phyloP scores from a whole-genome alignment of 2,888 invertebrate genomes.

The Dastarcus helophoroides region DNA sequence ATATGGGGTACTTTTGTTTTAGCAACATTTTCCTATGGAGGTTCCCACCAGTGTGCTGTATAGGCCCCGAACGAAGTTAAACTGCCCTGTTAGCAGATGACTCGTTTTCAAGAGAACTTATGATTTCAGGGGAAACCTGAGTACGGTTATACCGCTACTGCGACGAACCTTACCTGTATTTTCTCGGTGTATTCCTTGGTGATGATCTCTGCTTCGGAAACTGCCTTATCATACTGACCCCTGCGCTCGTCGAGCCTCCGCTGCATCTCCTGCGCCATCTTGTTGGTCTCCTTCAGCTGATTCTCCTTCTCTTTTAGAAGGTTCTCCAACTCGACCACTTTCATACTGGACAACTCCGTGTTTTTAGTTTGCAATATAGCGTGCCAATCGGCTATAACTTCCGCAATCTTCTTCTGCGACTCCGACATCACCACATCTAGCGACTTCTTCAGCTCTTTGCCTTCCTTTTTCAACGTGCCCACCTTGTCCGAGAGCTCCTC shows the following conservation, averaged over 20 bases:
- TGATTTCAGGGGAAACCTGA: too few species aligned
- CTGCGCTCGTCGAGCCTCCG: constrained; percentile 25
- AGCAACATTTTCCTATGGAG: too few species aligned
- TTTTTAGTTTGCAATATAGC: constrained; percentile 19
- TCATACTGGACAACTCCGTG: constrained; percentile 6
- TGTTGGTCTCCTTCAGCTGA: constrained; percentile 20
- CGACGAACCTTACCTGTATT: constrained; percentile 16
- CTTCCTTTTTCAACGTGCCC: constrained; percentile 22
- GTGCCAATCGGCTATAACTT: constrained; percentile 23
- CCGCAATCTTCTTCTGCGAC: constrained; percentile 23
- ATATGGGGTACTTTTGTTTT: too few species aligned
- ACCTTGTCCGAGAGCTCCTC: constrained; percentile 21
- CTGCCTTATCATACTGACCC: constrained; percentile 19
- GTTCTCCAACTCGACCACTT: constrained; percentile 21
- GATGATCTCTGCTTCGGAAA: constrained; percentile 20
- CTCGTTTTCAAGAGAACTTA: too few species aligned
- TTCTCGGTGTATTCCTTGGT: constrained; percentile 21
- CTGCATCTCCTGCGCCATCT: constrained; percentile 20
- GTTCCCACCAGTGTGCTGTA: too few species aligned
- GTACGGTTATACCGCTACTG: too few species aligned
- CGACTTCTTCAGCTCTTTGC: constrained; percentile 22
- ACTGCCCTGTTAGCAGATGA: too few species aligned
- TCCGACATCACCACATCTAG: constrained; percentile 24
- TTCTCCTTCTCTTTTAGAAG: constrained; percentile 22
- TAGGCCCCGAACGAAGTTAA: too few species aligned